These are phyloP conservation scores for Dendrophyllia cribrosa DNA, from an alignment of 64 coral and sea anemone species.

Conservation along the genomic window DNA sequence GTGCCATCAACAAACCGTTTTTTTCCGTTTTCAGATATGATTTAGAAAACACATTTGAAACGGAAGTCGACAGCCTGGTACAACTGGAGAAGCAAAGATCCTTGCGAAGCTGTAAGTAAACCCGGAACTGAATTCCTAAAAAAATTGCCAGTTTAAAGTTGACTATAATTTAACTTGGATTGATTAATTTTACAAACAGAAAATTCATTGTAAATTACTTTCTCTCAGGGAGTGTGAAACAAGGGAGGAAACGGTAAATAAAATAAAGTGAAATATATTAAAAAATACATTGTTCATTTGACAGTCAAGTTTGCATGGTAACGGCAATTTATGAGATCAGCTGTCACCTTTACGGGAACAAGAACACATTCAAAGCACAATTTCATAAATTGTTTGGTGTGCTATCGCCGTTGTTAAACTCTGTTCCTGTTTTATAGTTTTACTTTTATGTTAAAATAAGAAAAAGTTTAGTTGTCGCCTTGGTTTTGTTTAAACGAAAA, in stretches of 20 bases:
- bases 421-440: too few species aligned
- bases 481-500: too few species aligned
- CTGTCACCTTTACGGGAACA: too few species aligned
- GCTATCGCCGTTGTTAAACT: too few species aligned
- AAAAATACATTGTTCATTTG: constrained; percentile 1
- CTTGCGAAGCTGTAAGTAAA: constrained; percentile 37
- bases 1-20: background rate
- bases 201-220: background rate
- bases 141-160: background rate
- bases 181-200: too few species aligned
- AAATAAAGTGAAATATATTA: background rate
- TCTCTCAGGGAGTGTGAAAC: background rate
- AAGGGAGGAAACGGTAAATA: background rate
- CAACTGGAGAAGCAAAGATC: constrained; percentile 26
- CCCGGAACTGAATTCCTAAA: background rate
- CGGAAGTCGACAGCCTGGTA: constrained; percentile 39
- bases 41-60: constrained; percentile 48
- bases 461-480: too few species aligned
- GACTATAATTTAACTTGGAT: too few species aligned
- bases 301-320: constrained; percentile 24
- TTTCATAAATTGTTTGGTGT: too few species aligned
- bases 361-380: too few species aligned
- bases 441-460: too few species aligned
- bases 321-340: background rate
- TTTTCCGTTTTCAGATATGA: constrained; percentile 12